Conservation (phyloP, 2,797 vertebrate genomes). For the Tragopan temminckii region DNA sequence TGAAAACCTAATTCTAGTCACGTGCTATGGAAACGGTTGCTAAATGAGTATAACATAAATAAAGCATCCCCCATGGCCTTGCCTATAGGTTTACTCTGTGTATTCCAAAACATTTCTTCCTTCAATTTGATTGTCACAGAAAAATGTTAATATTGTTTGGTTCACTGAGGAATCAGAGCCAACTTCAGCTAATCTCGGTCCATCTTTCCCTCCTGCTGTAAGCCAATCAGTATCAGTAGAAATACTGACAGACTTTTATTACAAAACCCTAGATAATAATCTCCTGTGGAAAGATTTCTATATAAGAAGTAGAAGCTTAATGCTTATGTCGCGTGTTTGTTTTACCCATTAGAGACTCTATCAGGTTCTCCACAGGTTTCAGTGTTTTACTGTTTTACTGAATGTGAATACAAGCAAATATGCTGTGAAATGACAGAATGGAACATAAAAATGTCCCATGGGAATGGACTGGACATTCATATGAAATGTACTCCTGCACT, state of each 20-base stretch:
- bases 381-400: neutral
- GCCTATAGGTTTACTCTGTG: neutral
- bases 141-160: neutral
- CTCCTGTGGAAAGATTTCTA: neutral
- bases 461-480: neutral
- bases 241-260: neutral
- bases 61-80: constrained; percentile 3
- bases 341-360: neutral
- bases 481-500: neutral
- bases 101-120: neutral
- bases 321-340: neutral
- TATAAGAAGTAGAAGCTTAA: neutral
- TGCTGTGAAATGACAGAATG: neutral
- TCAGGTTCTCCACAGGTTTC: neutral
- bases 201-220: neutral
- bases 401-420: neutral
- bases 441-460: neutral
- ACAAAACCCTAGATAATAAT: neutral
- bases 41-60: neutral
- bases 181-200: neutral
- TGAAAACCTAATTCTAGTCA: constrained; percentile 13
- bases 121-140: neutral
- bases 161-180: neutral
- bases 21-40: neutral
- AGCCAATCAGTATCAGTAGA: neutral